phyloP scores from a whole-genome alignment of 2,113 vertebrate genomes.

The Hassar affinis region DNA sequence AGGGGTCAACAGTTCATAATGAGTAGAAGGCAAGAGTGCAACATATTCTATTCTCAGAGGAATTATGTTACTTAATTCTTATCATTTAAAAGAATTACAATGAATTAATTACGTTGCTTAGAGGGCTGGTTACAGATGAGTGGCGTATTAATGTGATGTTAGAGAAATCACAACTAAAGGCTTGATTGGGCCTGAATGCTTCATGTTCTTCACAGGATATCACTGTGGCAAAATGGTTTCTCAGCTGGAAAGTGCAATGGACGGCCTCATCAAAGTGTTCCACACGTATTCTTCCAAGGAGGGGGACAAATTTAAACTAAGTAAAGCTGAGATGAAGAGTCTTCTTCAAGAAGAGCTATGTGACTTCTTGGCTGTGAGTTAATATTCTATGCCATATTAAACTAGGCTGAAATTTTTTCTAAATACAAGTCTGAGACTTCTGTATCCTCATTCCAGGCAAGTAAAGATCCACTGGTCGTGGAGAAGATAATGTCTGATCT shows the following conservation, averaged over 20 bases:
- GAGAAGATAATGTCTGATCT: constrained; percentile 88
- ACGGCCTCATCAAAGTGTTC: constrained; percentile 82
- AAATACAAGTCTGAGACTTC: neutral
- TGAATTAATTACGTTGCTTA: neutral
- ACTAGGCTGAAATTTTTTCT: neutral
- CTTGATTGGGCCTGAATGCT: neutral
- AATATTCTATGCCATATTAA: neutral
- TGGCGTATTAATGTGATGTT: neutral
- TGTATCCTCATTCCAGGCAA: constrained; percentile 61
- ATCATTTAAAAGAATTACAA: neutral
- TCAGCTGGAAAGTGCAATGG: constrained; percentile 79
- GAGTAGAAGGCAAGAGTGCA: neutral
- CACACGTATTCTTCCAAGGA: constrained; percentile 86
- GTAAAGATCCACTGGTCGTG: constrained; percentile 76
- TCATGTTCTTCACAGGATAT: neutral
- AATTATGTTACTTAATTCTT: neutral
- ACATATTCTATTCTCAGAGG: neutral
- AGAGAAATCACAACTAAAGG: neutral
- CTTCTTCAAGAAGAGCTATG: constrained; percentile 79
- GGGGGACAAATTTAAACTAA: constrained; percentile 89
- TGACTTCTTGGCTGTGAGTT: constrained; percentile 78
- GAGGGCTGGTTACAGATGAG: neutral
- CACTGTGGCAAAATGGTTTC: constrained; percentile 68
- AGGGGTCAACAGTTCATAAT: constrained; percentile 29
- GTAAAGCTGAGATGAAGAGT: constrained; percentile 83